Evolutionary conservation across 2,888 invertebrate species (phyloP).

Genomic region (Calameuta filiformis): DNA sequence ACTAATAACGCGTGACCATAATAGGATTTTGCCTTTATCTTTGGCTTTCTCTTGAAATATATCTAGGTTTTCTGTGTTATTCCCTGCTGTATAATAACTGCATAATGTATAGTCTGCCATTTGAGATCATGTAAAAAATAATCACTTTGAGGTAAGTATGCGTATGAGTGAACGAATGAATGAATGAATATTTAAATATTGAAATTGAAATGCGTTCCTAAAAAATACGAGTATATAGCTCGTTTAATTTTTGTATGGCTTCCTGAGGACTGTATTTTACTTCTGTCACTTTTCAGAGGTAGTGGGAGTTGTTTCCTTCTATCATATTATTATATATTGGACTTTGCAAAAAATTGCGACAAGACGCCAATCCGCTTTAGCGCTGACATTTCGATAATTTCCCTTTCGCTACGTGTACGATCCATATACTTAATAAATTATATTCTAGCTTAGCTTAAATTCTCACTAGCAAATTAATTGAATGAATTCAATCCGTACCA

Average conservation of each 20-base stretch:
- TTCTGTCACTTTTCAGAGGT: not conserved
- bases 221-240: not conserved
- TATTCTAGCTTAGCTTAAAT: constrained; percentile 8
- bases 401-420: not conserved
- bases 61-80: not conserved
- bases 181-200: not conserved
- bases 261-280: too few relatives aligned
- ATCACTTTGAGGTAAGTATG: not conserved
- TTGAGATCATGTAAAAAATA: not conserved
- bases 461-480: constrained; percentile 19
- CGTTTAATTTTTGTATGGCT: too few relatives aligned
- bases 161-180: not conserved
- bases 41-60: not conserved
- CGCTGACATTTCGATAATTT: not conserved
- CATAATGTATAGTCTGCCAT: not conserved
- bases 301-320: not conserved
- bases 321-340: not conserved
- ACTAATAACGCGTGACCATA: not conserved
- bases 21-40: not conserved
- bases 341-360: not conserved
- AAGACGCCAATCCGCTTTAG: not conserved
- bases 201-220: not conserved
- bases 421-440: constrained; percentile 1
- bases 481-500: constrained; percentile 84
- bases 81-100: not conserved